Base-by-base conservation (phyloP, 2,888 invertebrate genomes). In the Nycteola revayana region DNA sequence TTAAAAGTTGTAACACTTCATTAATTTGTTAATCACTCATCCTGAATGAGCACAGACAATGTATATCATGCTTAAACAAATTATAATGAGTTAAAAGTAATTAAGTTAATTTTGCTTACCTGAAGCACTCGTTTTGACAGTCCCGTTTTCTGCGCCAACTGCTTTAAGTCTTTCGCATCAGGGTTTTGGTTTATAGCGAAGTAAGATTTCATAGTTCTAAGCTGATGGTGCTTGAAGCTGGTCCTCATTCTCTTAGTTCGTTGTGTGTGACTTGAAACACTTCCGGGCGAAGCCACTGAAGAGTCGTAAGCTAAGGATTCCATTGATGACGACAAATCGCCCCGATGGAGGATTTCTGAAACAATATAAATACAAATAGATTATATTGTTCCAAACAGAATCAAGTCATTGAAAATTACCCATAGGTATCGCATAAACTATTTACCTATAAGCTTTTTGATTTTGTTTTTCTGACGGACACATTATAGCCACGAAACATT, bases 121-220 rank as follows among this genome's bases (percentile, higher is more conserved):
- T 99, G 99, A 38, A 99, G 87, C 9, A 99, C 99, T 68, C 99
- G 92, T 89, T 99, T 99, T 22, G 98, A 97, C 8, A 99, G 91
- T 17, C 98, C 98, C 7, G 99, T 99, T 89, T 99, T 99, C 84
- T 98, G 98, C 0, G 99, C 98, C 50, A 99, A 89, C 72, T 98
- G 98, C 76, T 99, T 99, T 42, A 99, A 90, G 77, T 99, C 99
- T 81, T 99, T 99, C 34, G 99, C 98, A 72, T 99, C 99, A 0
- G 99, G 99, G 85, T 99, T 99, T 87, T 99, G 99, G 89, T 99
- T 99, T 71, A 99, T 95, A 30, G 97, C 95, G 79, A 99, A 99
- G 81, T 99, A 99, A 25, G 97, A 96, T 86, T 99, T 99, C 99
- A 99, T 99, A 32, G 98, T 98, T 43, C 98, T 90, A 45, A 99